Percentiles rank a stretch among this genome's conserved stretches.
Conservation (phyloP, 2,797 vertebrate species). For the Eptatretus atami region DNA sequence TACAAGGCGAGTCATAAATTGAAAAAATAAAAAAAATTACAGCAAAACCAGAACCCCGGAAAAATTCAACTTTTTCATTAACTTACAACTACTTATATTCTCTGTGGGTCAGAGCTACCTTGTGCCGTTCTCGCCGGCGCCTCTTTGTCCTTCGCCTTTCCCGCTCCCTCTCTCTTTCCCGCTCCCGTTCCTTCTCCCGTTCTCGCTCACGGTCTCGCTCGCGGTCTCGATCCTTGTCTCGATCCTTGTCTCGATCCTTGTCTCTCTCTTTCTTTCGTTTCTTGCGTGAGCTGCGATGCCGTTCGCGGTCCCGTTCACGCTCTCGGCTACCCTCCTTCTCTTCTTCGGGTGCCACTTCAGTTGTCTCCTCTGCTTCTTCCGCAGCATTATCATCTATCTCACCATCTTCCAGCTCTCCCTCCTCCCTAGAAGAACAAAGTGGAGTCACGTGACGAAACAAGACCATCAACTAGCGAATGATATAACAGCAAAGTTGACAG, state of each 20-base stretch:
- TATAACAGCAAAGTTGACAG: too few species aligned
- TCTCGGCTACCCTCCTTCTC: not conserved
- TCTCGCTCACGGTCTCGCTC: not conserved
- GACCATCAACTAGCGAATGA: too few species aligned
- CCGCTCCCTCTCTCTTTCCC: not conserved
- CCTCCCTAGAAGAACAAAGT: not conserved
- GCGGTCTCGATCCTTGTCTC: not conserved
- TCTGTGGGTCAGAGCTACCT: too few species aligned
- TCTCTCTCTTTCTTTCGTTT: conserved; percentile 4
- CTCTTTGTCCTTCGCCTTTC: conserved; percentile 1
- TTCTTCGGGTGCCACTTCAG: not conserved
- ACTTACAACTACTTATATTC: too few species aligned
- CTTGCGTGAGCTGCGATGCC: conserved; percentile 5
- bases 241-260: conserved; percentile 1
- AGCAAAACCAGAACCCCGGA: too few species aligned
- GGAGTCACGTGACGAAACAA: too few species aligned
- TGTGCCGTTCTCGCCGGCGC: not conserved
- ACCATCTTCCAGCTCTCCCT: conserved; percentile 1
- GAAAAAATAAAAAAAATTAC: too few species aligned
- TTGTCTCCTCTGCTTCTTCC: not conserved
- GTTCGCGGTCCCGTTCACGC: conserved; percentile 2
- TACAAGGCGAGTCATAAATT: too few species aligned
- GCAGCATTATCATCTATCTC: conserved; percentile 3
- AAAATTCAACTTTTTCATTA: too few species aligned
- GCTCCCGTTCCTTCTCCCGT: not conserved